Base-by-base conservation (phyloP, 2,888 invertebrate species). In the Diabrotica balteata region DNA sequence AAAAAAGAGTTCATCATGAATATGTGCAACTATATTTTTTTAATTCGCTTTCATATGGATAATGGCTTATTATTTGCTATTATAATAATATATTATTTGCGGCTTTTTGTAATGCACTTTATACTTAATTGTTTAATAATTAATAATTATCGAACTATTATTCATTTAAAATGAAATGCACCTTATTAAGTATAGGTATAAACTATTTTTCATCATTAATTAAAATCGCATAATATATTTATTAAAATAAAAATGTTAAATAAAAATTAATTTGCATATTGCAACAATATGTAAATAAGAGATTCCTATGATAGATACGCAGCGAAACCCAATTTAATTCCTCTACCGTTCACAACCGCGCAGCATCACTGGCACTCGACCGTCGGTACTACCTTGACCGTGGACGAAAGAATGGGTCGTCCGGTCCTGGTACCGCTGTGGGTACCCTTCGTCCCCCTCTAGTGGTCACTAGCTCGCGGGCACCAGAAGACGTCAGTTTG, bases 401-500 rank as follows among this genome's bases (percentile, higher is more conserved):
- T 66, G 46, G 17, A 46, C 50, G 11, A 50, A 64, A 63, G 46
- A 53, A 59, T 52, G 45, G 42, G 8, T 32, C 44, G 61, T 50
- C 61, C 68, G 60, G 64, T 54, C 65, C 61, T 55, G 66, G 69
- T 54, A 55, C 67, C 59, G 59, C 61, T 47, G 67, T 72, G 72
- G 70, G 76, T 75, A 76, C 76, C 76, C 77, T 76, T 77, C 78
- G 75, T 67, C 67, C 68, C 66, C 72, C 73, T 66, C 70, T 74
- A 76, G 72, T 79, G 81, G 81, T 79, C 82, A 82, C 77, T 81
- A 77, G 82, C 83, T 81, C 75, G 81, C 81, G 81, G 82, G 83
- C 81, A 80, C 80, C 77, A 75, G 74, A 77, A 77, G 76, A 81
- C 81, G 79, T 81, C 81, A 83, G 82, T 82, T 81, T 71, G 83